These are phyloP conservation scores for Grammatotria lemairii DNA, from an alignment of 2,113 vertebrate genomes.

Conservation along the genomic window DNA sequence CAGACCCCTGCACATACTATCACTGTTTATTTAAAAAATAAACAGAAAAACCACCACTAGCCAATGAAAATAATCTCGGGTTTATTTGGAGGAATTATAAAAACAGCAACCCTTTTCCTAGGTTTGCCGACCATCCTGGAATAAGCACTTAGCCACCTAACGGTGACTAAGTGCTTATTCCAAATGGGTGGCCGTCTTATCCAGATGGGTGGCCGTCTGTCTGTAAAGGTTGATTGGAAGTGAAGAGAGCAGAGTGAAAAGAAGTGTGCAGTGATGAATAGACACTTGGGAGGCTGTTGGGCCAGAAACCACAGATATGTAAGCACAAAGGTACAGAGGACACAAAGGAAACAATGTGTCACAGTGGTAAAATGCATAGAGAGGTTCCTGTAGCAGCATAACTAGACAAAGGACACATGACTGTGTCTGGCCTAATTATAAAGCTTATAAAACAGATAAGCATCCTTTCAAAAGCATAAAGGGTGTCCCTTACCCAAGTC, in stretches of 20 bases:
- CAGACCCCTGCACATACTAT: neutral
- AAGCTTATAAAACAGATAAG: neutral
- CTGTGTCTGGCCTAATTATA: neutral
- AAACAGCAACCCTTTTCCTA: neutral
- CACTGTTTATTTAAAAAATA: neutral
- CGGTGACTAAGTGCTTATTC: neutral
- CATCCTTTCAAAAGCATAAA: neutral
- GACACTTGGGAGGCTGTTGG: neutral
- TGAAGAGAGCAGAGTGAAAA: neutral
- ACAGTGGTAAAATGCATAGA: neutral
- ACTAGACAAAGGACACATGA: neutral
- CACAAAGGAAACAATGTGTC: neutral
- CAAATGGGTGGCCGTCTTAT: neutral
- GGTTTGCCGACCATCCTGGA: neutral
- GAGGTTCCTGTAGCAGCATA: neutral
- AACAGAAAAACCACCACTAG: neutral
- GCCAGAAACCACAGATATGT: neutral
- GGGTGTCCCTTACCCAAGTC: neutral
- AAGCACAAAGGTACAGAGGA: neutral
- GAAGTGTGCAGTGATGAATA: neutral
- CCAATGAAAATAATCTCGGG: neutral
- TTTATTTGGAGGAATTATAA: neutral
- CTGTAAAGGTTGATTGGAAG: neutral
- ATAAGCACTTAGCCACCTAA: neutral
- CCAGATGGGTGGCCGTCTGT: neutral